Conservation (phyloP, 1,140 invertebrate genomes). For the Trichonephila clavipes region DNA sequence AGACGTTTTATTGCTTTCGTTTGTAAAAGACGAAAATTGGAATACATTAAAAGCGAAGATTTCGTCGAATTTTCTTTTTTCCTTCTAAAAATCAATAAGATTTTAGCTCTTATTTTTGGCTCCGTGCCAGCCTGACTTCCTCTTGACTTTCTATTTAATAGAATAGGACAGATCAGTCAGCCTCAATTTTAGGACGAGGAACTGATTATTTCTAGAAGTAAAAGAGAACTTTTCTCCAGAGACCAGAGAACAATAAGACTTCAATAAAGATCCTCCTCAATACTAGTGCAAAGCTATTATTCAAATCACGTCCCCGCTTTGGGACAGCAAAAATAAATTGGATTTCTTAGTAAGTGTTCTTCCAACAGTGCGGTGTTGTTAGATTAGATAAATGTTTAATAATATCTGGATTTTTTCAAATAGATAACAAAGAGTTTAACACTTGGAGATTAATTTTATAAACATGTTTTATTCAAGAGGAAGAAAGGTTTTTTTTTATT, state of each 20-base stretch:
- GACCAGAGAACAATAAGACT: neutral
- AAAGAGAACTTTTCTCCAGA: constrained; percentile 5
- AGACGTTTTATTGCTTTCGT: constrained; percentile 52
- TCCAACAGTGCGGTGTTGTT: neutral
- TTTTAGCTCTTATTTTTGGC: constrained; percentile 51
- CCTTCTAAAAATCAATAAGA: constrained; percentile 60
- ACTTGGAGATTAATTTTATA: neutral
- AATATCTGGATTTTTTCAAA: neutral
- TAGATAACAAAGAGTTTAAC: neutral
- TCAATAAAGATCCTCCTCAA: neutral
- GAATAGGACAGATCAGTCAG: neutral
- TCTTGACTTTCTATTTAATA: constrained; percentile 16
- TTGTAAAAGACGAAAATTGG: constrained; percentile 60
- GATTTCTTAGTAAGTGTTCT: neutral
- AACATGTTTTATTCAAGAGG: neutral
- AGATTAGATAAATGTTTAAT: neutral
- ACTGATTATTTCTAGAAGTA: constrained; percentile 12
- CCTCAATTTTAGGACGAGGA: neutral
- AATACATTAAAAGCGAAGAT: constrained; percentile 67
- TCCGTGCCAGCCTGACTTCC: constrained; percentile 3
- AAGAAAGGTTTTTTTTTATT: no score
- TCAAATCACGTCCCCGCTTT: neutral
- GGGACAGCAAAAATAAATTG: neutral
- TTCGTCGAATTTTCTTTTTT: constrained; percentile 31
- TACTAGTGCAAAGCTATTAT: constrained; percentile 7